Evolutionary conservation across 1,140 invertebrate species (phyloP).

Genomic region (Caerostris darwini): DNA sequence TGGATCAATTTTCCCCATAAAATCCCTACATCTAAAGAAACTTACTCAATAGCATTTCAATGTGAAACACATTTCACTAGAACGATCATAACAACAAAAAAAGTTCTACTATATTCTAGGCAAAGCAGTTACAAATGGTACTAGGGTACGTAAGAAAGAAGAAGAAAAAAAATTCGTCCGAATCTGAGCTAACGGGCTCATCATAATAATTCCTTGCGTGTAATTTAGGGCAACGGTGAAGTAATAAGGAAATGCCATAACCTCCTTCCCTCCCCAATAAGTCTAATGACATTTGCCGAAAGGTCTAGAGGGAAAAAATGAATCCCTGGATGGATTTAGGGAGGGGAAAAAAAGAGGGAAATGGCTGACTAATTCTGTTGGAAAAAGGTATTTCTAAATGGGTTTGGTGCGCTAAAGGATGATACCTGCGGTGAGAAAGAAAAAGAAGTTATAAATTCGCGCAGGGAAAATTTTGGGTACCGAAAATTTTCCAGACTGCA

Average conservation of each 20-base stretch:
- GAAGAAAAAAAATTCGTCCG: neutral
- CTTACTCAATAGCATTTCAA: conserved; percentile 46
- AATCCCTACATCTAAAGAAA: conserved; percentile 57
- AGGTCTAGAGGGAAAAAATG: conserved; percentile 34
- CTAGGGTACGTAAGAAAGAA: neutral
- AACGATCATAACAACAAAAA: conserved; percentile 47
- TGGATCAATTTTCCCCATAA: conserved; percentile 22
- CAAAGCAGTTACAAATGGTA: conserved; percentile 52
- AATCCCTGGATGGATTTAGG: conserved; percentile 35
- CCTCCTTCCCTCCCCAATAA: conserved; percentile 31
- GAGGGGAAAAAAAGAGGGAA: neutral
- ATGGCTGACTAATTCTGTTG: conserved; percentile 57
- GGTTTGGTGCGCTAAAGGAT: conserved; percentile 8
- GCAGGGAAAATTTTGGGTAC: neutral
- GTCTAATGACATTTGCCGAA: conserved; percentile 59
- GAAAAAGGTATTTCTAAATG: conserved; percentile 46
- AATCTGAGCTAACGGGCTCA: conserved; percentile 60
- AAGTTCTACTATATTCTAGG: neutral
- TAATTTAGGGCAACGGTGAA: conserved; percentile 39
- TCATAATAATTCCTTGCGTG: conserved; percentile 58
- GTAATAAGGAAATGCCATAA: conserved; percentile 59
- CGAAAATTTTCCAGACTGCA: neutral
- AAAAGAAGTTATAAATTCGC: neutral
- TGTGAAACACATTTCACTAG: conserved; percentile 46
- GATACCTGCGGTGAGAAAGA: neutral